Percentiles rank a stretch among this genome's conserved stretches.
Conservation (phyloP, 1,140 invertebrate genomes). For the Monomorium pharaonis region DNA sequence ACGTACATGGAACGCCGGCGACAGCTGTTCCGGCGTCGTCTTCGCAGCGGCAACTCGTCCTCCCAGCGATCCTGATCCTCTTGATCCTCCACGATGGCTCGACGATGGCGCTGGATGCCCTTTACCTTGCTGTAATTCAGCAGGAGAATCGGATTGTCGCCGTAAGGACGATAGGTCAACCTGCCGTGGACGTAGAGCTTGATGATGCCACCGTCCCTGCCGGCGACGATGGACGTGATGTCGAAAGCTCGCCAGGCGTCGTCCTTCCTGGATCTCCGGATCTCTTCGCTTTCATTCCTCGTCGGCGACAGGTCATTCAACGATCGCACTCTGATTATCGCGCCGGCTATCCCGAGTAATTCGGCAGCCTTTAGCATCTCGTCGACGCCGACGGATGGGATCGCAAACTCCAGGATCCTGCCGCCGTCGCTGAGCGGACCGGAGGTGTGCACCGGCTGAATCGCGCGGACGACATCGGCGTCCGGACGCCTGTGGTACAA, state of each 20-base stretch:
- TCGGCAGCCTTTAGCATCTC: slow-evolving; percentile 80
- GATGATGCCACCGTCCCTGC: slow-evolving; percentile 67
- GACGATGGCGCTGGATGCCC: slow-evolving; percentile 52
- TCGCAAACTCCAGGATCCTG: slow-evolving; percentile 76
- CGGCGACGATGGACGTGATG: slow-evolving; percentile 75
- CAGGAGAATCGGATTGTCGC: slow-evolving; percentile 76
- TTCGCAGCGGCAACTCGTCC: slow-evolving; percentile 69
- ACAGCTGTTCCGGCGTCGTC: slow-evolving; percentile 85
- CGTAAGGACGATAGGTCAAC: slow-evolving; percentile 67
- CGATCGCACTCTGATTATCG: slow-evolving; percentile 78
- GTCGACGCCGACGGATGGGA: slow-evolving; percentile 71
- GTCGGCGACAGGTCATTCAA: slow-evolving; percentile 53
- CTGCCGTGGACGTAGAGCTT: slow-evolving; percentile 74
- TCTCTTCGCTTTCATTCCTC: neutral
- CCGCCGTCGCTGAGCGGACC: slow-evolving; percentile 71
- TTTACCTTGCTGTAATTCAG: slow-evolving; percentile 79
- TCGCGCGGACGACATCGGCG: slow-evolving; percentile 78
- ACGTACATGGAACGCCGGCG: slow-evolving; percentile 86
- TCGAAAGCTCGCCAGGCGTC: slow-evolving; percentile 83
- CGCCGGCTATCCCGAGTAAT: slow-evolving; percentile 76
- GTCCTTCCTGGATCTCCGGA: slow-evolving; percentile 71
- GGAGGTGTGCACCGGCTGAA: slow-evolving; percentile 78
- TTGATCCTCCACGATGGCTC: slow-evolving; percentile 42
- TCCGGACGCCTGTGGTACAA: slow-evolving; percentile 79
- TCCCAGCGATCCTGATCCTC: slow-evolving; percentile 74